phyloP scores from a whole-genome alignment of 2,888 invertebrate genomes.

The Ectemnius cavifrons region DNA sequence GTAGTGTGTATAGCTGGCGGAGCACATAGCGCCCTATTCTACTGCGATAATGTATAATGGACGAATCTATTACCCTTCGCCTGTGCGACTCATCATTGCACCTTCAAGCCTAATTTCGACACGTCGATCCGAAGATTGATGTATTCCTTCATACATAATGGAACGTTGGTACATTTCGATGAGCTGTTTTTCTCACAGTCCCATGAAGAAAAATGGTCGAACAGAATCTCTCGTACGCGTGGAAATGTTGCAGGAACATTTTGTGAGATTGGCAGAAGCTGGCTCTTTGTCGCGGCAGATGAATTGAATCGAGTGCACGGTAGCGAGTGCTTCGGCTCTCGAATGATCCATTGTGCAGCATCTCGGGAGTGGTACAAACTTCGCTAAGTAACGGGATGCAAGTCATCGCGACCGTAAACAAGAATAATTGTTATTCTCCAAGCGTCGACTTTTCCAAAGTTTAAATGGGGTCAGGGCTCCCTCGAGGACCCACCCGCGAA shows the following conservation, averaged over 20 bases:
- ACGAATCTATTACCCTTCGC: neutral
- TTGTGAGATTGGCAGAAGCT: too few species aligned
- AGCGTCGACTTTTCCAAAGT: neutral
- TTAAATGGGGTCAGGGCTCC: slow-evolving; percentile 11
- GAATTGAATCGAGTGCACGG: too few species aligned
- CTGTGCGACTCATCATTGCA: neutral
- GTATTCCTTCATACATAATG: too few species aligned
- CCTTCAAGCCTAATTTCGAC: too few species aligned
- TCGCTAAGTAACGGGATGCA: slow-evolving; percentile 9
- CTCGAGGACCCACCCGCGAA: neutral
- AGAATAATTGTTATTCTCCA: slow-evolving; percentile 11
- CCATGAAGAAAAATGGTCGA: too few species aligned
- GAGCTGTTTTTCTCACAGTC: too few species aligned
- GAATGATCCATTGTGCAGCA: neutral
- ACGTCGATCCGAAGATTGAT: too few species aligned
- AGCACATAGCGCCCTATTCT: neutral
- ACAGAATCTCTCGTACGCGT: too few species aligned
- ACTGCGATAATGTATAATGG: neutral
- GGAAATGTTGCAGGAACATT: too few species aligned
- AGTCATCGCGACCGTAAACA: slow-evolving; percentile 15
- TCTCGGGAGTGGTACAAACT: neutral
- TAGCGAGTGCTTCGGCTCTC: neutral
- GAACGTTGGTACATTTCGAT: too few species aligned
- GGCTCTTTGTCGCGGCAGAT: too few species aligned
- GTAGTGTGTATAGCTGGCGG: neutral